phyloP scores from a whole-genome alignment of 2,797 vertebrate genomes.

The Ceryle rudis region DNA sequence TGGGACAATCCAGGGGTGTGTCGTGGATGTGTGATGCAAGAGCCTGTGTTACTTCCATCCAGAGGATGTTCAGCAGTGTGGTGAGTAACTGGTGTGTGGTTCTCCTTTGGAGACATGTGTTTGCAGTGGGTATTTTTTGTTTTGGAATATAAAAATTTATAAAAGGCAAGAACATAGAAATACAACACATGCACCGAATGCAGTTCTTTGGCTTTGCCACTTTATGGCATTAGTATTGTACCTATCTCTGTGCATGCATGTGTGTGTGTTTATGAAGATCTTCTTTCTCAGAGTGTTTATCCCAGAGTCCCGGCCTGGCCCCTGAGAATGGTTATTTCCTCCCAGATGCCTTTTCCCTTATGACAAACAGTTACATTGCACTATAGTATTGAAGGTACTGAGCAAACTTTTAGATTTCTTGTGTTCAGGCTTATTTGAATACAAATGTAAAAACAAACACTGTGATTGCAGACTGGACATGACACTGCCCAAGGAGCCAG shows the following conservation, averaged over 20 bases:
- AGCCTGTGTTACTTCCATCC: neutral
- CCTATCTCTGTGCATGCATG: neutral
- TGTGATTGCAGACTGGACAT: neutral
- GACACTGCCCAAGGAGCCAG: neutral
- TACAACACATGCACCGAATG: neutral
- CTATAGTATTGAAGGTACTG: neutral
- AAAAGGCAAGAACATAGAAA: neutral
- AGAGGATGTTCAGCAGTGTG: neutral
- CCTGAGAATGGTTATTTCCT: neutral
- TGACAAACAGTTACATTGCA: neutral
- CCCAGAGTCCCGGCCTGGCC: neutral
- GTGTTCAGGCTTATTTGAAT: neutral
- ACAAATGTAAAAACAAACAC: neutral
- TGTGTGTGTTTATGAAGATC: neutral
- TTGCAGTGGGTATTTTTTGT: neutral
- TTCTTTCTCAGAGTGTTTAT: neutral
- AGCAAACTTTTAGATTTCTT: neutral
- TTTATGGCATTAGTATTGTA: neutral
- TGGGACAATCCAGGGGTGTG: neutral
- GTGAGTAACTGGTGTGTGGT: neutral
- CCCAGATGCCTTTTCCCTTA: neutral
- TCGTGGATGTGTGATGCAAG: neutral
- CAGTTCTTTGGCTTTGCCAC: neutral
- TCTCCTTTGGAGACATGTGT: neutral
- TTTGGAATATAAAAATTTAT: neutral